Base-by-base conservation (phyloP, 2,113 vertebrate genomes). In the Scomber colias region DNA sequence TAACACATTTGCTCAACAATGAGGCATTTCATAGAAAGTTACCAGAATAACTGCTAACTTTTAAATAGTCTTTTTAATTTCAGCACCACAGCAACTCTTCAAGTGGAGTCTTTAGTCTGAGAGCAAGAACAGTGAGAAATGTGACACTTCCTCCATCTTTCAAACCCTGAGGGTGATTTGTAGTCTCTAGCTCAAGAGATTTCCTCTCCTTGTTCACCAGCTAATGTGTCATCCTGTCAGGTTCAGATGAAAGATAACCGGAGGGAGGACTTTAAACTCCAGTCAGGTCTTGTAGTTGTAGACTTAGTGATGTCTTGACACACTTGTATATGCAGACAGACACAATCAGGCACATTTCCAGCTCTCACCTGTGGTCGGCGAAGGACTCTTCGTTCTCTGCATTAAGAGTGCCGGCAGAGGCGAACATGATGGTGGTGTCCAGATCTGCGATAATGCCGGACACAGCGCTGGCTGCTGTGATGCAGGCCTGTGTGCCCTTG, bases 361-460 rank as follows among this genome's bases (percentile, higher is more conserved):
- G 57, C 73, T 71, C 81, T 79, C 53, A 99, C 98, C 98, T 97
- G 95, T 99, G 98, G 85, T 99, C 97, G 7, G 98, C 98, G 6
- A 99, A 99, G 2, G 97, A 97, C 89, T 99, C 98, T 0, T 97
- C 97, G 54, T 99, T 97, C 89, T 99, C 98, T 0, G 98, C 95
- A 0, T 99, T 99, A 74, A 99, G 96, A 0, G 98, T 99, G 64
- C 98, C 98, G 0, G 98, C 98, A 0, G 98, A 97, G 8, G 98
- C 98, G 50, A 99, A 99, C 98, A 99, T 99, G 92, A 99, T 98
- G 72, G 98, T 99, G 79, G 98, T 99, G 90, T 99, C 98, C 72
- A 99, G 95, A 84, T 99, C 98, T 0, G 97, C 98, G 10, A 99
- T 99, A 90, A 99, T 99, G 15, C 98, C 98, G 0, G 98, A 98